Evolutionary conservation across 2,797 vertebrate genomes (phyloP), one percentile per base, ranked within the genome.

Genomic region (Halcyon smyrnensis): DNA sequence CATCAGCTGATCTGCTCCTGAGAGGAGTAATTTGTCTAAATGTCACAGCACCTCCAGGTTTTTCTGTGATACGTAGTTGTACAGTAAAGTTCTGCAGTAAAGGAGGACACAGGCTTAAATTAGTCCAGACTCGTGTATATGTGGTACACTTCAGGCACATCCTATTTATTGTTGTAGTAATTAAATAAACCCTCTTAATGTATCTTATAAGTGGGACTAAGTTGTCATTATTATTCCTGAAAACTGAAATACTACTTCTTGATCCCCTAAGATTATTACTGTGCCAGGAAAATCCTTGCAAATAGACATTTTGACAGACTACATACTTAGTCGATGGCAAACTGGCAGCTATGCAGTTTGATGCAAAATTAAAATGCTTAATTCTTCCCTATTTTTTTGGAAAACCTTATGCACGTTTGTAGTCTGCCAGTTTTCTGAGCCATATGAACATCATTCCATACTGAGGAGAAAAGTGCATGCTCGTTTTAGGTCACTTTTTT

Each of bases 51-150:
- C 25, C 16, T 59, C 57, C 57, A 23, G 51, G 27, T 57, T 74
- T 34, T 45, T 17, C 39, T 43, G 28, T 27, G 50, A 27, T 16
- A 63, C 2, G 0, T 10, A 39, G 37, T 5, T 53, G 1, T 25
- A 5, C 2, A 3, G 18, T 48, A 8, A 12, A 10, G 15, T 34
- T 48, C 56, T 80, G 70, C 15, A 0, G 1, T 18, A 5, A 1
- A 34, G 68, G 34, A 60, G 36, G n/a, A 17, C 46, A 3, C 6
- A 28, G 57, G n/a, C 15, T 67, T 67, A 28, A 56, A 59, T 67
- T 34, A 43, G 15, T 30, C 30, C 36, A 67, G 57, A 21, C 24
- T 62, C 1, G 2, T 7, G 41, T 43, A 3, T 37, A 15, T 18
- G 8, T 27, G 48, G 39, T 39, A 17, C 3, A 1, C 9, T 51